Base-by-base conservation (phyloP, 2,888 invertebrate genomes). In the Erebia palarica region DNA sequence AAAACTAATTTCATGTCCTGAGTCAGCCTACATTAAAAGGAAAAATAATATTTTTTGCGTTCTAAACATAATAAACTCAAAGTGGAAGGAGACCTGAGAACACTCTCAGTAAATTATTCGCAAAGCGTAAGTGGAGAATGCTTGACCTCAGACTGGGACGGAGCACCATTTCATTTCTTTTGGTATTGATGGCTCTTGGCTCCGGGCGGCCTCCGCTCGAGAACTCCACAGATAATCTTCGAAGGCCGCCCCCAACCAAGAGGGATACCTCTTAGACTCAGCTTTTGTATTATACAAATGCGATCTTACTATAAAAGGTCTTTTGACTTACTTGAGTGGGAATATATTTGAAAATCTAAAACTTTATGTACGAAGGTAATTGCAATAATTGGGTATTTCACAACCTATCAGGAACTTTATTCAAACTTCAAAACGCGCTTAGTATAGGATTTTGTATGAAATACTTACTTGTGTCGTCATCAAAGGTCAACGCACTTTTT, bases 131-230 rank as follows among this genome's bases (percentile, higher is more conserved):
- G 67, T 68, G 42, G 71, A 82, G 79, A 74, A 74, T 76, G 75
- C 83, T 85, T 81, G 83, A 84, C 83, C 82, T 80, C 79, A 59
- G 67, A 57, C 47, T 73, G 75, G 77, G 78, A 78, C 79, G 78
- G 80, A 78, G 80, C 80, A 74, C 75, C 81, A 73, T 78, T 77
- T 80, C 82, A 82, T 84, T 84, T 81, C 81, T 83, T 82, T 81
- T 79, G 79, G 80, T 80, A 78, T 77, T 75, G 81, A 80, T 79
- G 81, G 79, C 80, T 82, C 84, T 80, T 77, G 76, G 70, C 85
- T 84, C 83, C 82, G 78, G 80, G 82, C 82, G 82, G 75, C 83
- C 87, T 84, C 80, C 79, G 76, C 67, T 84, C 76, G 77, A 89
- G 89, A 80, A 59, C 49, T 85, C 80, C 79, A 76, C 79, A 79